phyloP scores from a whole-genome alignment of 2,797 vertebrate genomes.

The Melanotaenia trifasciata region DNA sequence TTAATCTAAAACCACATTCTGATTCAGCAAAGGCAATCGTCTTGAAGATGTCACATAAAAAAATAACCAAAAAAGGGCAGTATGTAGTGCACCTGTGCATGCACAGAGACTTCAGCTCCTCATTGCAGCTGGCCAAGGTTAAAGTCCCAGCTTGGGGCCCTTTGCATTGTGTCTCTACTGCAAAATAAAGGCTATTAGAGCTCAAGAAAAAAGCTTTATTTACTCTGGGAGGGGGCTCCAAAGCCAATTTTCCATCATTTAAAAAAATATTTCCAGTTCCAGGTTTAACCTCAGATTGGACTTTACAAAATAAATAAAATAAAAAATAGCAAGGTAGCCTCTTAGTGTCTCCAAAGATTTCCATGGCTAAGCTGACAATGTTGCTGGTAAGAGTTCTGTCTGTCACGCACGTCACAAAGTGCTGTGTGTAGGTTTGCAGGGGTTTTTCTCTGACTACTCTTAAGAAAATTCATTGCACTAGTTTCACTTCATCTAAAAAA shows the following conservation, averaged over 20 bases:
- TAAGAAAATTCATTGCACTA: slow-evolving; percentile 4
- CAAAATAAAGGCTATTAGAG: too few species aligned
- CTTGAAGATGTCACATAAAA: too few species aligned
- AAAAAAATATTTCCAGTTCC: fast-evolving
- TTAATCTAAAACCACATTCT: not conserved
- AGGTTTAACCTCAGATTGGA: not conserved
- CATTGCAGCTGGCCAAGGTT: too few species aligned
- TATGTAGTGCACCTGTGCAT: too few species aligned
- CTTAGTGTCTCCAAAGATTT: not conserved
- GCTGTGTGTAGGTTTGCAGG: not conserved
- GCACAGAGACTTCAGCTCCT: too few species aligned
- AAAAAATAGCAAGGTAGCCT: not conserved
- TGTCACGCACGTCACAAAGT: slow-evolving; percentile 3
- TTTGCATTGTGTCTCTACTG: not conserved
- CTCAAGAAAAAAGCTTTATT: too few species aligned
- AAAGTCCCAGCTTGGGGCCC: too few species aligned
- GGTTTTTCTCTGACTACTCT: slow-evolving; percentile 2
- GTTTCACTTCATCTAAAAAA: slow-evolving; percentile 11
- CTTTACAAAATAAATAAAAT: not conserved
- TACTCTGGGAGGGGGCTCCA: not conserved
- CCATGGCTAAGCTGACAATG: not conserved
- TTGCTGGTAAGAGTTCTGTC: slow-evolving; percentile 1
- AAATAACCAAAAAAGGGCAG: too few species aligned
- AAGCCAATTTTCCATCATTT: too few species aligned
- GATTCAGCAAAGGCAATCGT: not conserved